Base-by-base conservation (phyloP, 2,797 vertebrate genomes). In the Syngnathus rostellatus region DNA sequence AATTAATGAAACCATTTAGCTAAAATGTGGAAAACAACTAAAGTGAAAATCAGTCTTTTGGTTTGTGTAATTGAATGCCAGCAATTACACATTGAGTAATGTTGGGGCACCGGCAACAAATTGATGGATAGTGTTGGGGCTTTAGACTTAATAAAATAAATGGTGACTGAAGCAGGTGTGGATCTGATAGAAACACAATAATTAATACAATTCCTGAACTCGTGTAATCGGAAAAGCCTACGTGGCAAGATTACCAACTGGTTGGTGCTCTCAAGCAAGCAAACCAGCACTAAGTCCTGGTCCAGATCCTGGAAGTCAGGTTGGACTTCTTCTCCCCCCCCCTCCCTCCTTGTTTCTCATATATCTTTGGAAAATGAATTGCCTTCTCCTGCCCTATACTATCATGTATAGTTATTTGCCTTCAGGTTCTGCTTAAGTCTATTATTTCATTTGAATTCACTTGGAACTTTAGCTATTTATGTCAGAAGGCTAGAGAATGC, bases 1-100 rank as follows among this genome's bases (percentile, higher is more conserved):
- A 50, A 50, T 17, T 50, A 17, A 50, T 19, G 2, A 50, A 50
- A 50, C 17, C 1, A 50, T 19, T 50, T 50, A 19, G 17, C 46
- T 7, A 50, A 50, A 19, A 50, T 50, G 46, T 50, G 17, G 17
- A n/a, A 31, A 59, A 38, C 1, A 31, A 10, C 3, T 53, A 53
- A 53, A 17, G 31, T 53, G 17, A 2, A n/a, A 39, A 14, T 37
- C 12, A 37, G 25, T 57, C 54, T 61, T 38, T 41, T 39, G 21
- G 10, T n/a, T 61, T 61, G 39, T 41, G 16, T 41, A 61, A 61
- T 61, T 61, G 41, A 61, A 61, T 61, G 38, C 5, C 58, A 61
- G n/a, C 58, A 41, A 41, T 61, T 40, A 41, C 9, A 21, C 21
- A 21, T 14, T 17, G 19, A 40, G 5, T 37, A n/a, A 41, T 39